Evolutionary conservation across 1,140 invertebrate species (phyloP), one percentile per base, ranked within the genome.

Genomic region (Aleiodes sp.): DNA sequence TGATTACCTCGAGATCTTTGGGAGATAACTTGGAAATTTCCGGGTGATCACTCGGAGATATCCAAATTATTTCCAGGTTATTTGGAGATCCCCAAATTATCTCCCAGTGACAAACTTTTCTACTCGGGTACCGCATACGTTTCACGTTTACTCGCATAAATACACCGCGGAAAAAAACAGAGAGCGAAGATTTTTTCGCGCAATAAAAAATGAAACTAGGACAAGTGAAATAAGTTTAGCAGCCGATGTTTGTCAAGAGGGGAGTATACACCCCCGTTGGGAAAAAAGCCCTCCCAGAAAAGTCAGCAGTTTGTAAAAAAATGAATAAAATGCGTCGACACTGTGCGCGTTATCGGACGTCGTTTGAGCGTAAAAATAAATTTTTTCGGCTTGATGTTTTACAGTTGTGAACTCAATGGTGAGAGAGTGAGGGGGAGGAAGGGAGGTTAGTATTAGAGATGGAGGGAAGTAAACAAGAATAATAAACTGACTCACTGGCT

Each of bases 291-390:
- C 46, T 52, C 16, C 46, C 46, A 52, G 16, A 57, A 59, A n/a
- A 59, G 56, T 59, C 56, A 59, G 26, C 56, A 59, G 24, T 59
- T 59, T 59, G 56, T 6, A 33, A 59, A 31, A 59, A 59, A 59
- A 59, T 59, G 29, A 59, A 59, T 59, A 59, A 59, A 29, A 59
- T 59, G 26, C 56, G 56, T 59, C 56, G 56, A 59, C 56, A 31
- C 26, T 14, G 26, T 31, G 12, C 28, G 56, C 28, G 56, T 59
- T 59, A 59, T 59, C 56, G 26, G 56, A 33, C n/a, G 28, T 31
- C 28, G 56, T 59, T 59, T 59, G 28, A 28, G 56, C n/a, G 56
- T 29, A 59, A 59, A 59, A 29, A 59, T 59, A 59, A 59, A 29
- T 59, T 59, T 52, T 52, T 59, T 31, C 56, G 2, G 28, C 28